Evolutionary conservation across 2,797 vertebrate species (phyloP), one percentile per base, ranked within the genome.

Genomic region (Coilia nasus): DNA sequence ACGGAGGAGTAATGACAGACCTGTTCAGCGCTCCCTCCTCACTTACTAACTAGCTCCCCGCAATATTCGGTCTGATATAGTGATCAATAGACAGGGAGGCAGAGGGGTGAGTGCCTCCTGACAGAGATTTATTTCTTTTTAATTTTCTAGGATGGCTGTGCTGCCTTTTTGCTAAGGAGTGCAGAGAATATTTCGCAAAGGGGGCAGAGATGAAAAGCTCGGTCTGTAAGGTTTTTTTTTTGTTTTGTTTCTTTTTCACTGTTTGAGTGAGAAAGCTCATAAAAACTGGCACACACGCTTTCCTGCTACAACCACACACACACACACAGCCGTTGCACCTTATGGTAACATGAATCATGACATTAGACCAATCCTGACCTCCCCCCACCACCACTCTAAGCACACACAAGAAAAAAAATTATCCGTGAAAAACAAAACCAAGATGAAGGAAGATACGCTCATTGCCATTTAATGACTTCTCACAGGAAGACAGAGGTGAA

Each of bases 1-100:
- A 78, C 71, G 7, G 71, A 15, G 28, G 71, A 78, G 44, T 78
- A 78, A 78, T 78, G 71, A 78, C 35, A 78, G 71, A 78, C 71
- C 35, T 19, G 71, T 31, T 78, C 71, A 78, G 17, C 35, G 21
- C 31, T 19, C 71, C 41, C 6, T 41, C 71, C 35, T 19, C 71
- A 44, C 71, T 44, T 78, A 41, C 71, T 78, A 78, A 78, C 71
- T 78, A 78, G 17, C 71, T 44, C 71, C 35, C 31, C 71, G 10
- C 71, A 41, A 78, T 44, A 35, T 41, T 1, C 71, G 41, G 71
- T n/a, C 71, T 56, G 59, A 80, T 41, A 78, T 78, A 21, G 71
- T 31, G 21, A 78, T 78, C 71, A 78, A 78, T 78, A 41, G 71
- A 21, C 71, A 17, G 35, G 71, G 71, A 78, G 71, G 71, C 14